Percentiles rank a stretch among this genome's conserved stretches.
Conservation (phyloP, 2,113 vertebrate genomes). For the Phodopus roborovskii region DNA sequence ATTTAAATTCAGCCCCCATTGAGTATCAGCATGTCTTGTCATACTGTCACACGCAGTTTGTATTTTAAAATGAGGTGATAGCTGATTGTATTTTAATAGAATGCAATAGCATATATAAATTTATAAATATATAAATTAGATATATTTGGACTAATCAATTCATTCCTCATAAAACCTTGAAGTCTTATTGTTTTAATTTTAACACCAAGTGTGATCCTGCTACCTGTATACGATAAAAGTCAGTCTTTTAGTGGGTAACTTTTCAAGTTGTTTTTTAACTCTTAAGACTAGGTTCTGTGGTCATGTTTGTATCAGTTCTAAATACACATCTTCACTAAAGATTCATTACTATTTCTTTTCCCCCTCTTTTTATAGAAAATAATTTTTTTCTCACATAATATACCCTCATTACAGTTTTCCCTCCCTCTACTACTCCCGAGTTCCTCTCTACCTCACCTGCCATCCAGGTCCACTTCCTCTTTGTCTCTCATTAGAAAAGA, state of each 20-base stretch:
- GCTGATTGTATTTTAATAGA: slow-evolving; percentile 42
- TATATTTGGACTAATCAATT: slow-evolving; percentile 44
- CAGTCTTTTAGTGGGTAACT: neutral
- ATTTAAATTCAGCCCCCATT: slow-evolving; percentile 14
- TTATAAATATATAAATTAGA: neutral
- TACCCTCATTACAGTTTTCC: neutral
- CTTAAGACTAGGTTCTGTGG: slow-evolving; percentile 5
- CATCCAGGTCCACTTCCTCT: neutral
- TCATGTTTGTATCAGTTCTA: slow-evolving; percentile 35
- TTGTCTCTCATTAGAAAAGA: neutral
- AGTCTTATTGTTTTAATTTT: slow-evolving; percentile 54
- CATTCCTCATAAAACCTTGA: slow-evolving; percentile 13
- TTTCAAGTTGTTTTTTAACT: slow-evolving; percentile 45
- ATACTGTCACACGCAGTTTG: neutral
- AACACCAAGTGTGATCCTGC: neutral
- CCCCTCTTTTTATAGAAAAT: neutral
- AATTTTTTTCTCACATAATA: neutral
- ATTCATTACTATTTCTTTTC: neutral
- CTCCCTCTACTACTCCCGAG: neutral
- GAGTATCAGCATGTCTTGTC: neutral
- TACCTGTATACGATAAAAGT: neutral
- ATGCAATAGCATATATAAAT: neutral
- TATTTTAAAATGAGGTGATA: slow-evolving; percentile 37
- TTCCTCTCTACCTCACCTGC: neutral
- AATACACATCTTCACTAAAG: slow-evolving; percentile 15